Evolutionary conservation across 2,113 vertebrate species (phyloP), one percentile per base, ranked within the genome.

Genomic region (Datnioides undecimradiatus): DNA sequence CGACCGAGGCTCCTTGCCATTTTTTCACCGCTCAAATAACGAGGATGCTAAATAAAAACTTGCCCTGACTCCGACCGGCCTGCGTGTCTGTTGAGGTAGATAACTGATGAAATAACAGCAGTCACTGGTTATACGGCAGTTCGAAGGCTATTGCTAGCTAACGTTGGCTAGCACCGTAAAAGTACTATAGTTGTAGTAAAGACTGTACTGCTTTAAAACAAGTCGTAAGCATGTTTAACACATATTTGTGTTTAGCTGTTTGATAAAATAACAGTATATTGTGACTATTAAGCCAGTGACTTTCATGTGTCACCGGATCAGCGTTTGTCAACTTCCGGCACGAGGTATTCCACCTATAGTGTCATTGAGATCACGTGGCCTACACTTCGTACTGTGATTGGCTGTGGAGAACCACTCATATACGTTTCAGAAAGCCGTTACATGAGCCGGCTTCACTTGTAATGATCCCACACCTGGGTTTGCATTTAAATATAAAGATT

Each of bases 1-100:
- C 68, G 62, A n/a, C 74, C 80, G 4, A 94, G 40, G 13, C 64
- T 72, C 19, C 49, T 71, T 8, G 75, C 78, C 79, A 92, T 86
- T 2, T 59, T 19, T 72, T 23, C 48, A 40, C 73, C 19, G n/a
- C 57, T 76, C 57, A 59, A 55, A 60, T 74, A 21, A 58, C 25
- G 38, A 54, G 25, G 14, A n/a, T 6, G 23, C 16, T 6, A 8
- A 11, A n/a, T n/a, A n/a, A 12, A 40, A 34, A 1, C 16, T 25
- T 13, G 19, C 10, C 25, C 6, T 3, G n/a, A 9, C 2, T 13
- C 4, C 33, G 5, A 23, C 13, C 27, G 27, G 41, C 17, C 45
- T 38, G 34, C 8, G 59, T 43, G 36, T 51, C 1, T 23, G 1
- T 23, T 38, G 3, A 21, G 12, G 0, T 55, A n/a, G 23, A 17